Evolutionary conservation across 2,797 vertebrate genomes (phyloP), one percentile per base, ranked within the genome.

Genomic region (Catamblyrhynchus diadema): DNA sequence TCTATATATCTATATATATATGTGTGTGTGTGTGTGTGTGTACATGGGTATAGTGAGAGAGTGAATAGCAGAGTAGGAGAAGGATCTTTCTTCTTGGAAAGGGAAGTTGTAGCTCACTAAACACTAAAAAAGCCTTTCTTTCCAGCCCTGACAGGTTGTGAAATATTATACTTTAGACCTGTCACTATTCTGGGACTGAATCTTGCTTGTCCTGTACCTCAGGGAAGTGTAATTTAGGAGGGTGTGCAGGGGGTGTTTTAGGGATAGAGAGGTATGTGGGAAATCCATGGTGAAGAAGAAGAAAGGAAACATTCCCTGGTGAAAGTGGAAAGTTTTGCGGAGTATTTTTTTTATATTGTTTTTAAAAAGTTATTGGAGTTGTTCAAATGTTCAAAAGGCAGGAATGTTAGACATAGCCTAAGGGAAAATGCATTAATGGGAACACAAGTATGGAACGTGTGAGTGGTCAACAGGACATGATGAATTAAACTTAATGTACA

Each of bases 81-180:
- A 51, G 24, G 12, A 27, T 83, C 25, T 42, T 24, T 41, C 53
- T 32, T 57, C 35, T 8, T 81, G 45, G 45, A 71, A 81, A 41
- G n/a, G 24, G 61, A 80, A 50, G 71, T 81, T 89, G 42, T 90
- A 65, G 37, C 66, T 90, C 54, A 64, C 45, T 60, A 64, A 88
- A 77, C 32, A 20, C 48, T 93, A 53, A 83, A 84, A 86, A 86
- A 67, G 5, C 37, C 48, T 92, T 78, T 78, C 25, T 56, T 92
- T 86, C 41, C 53, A 89, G 13, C 37, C 41, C 27, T 77, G 81
- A 80, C 25, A 24, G 53, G 10, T 64, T 90, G 48, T 93, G 93
- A 95, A 94, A 91, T 86, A 82, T 37, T 85, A 59, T 47, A 71
- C 48, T 84, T 92, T 61, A 90, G 94, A 94, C 60, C 48, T 90